A percentile compares a stretch with the other conserved stretches of the same genome.
Evolutionary conservation across 2,888 invertebrate genomes (phyloP).

Genomic region (Acanthosepion lycidas): DNA sequence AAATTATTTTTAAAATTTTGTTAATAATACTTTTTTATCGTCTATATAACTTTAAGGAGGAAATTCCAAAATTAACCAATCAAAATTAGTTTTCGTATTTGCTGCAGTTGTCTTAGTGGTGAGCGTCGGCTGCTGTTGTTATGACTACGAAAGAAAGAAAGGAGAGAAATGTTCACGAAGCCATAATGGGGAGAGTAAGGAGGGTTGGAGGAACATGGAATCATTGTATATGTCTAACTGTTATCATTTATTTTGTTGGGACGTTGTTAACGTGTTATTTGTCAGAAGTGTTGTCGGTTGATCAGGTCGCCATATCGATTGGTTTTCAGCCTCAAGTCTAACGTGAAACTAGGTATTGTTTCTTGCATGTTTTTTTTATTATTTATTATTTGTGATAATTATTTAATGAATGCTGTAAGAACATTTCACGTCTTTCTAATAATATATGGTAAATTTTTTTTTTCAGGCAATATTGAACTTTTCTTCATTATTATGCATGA

Average conservation of each 20-base stretch:
- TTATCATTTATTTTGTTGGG: background rate
- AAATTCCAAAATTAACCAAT: background rate
- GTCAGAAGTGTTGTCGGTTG: background rate
- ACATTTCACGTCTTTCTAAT: too few relatives aligned
- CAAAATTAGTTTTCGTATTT: background rate
- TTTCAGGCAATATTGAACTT: too few relatives aligned
- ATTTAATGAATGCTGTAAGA: background rate
- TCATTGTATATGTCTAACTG: background rate
- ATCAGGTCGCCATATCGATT: background rate
- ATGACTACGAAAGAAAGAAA: background rate
- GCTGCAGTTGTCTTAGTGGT: background rate
- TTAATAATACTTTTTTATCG: background rate
- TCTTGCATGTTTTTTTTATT: background rate
- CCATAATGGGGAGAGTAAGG: background rate
- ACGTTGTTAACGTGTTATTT: conserved; percentile 1
- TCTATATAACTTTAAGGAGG: background rate
- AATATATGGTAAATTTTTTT: too few relatives aligned
- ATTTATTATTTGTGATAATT: background rate
- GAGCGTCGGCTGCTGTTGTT: background rate
- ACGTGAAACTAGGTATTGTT: background rate
- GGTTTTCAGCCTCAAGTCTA: background rate
- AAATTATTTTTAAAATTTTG: background rate
- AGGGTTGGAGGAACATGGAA: background rate
- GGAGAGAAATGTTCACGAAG: background rate
- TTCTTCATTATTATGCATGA: too few relatives aligned